A percentile compares a stretch with the other conserved stretches of the same genome.
These are phyloP conservation scores for Schizopygopsis malacanthus DNA, from an alignment of 2,797 vertebrate species.

Conservation along the genomic window DNA sequence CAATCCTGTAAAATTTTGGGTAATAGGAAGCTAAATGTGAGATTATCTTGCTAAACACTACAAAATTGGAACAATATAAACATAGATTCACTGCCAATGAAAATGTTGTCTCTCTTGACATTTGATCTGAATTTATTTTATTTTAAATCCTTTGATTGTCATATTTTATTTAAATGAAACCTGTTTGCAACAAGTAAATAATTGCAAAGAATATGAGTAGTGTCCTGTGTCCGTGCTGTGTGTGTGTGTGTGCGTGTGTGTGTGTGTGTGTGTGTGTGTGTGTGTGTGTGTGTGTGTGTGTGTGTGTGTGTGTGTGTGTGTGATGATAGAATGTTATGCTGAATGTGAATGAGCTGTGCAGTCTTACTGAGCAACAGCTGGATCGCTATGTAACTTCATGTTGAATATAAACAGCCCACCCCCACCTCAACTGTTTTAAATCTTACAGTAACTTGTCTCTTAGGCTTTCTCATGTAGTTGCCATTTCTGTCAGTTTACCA, in stretches of 20 bases:
- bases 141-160: neutral
- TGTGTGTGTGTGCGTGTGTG: too few relatives aligned
- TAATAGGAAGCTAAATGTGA: neutral
- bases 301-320: neutral
- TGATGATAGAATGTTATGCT: constrained; percentile 5
- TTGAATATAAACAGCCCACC: constrained; percentile 19
- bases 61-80: neutral
- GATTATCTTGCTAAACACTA: neutral
- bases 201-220: neutral
- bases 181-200: neutral
- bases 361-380: neutral
- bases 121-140: neutral
- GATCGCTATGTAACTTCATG: constrained; percentile 29
- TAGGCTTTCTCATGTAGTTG: constrained; percentile 7
- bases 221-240: neutral
- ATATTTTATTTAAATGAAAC: neutral
- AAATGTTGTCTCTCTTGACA: neutral
- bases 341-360: constrained; percentile 11
- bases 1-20: neutral
- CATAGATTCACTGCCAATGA: neutral
- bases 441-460: neutral
- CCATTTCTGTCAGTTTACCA: constrained; percentile 23
- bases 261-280: neutral
- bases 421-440: neutral
- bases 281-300: neutral